These are phyloP conservation scores for Colossoma macropomum DNA, from an alignment of 2,113 vertebrate genomes.

Conservation along the genomic window DNA sequence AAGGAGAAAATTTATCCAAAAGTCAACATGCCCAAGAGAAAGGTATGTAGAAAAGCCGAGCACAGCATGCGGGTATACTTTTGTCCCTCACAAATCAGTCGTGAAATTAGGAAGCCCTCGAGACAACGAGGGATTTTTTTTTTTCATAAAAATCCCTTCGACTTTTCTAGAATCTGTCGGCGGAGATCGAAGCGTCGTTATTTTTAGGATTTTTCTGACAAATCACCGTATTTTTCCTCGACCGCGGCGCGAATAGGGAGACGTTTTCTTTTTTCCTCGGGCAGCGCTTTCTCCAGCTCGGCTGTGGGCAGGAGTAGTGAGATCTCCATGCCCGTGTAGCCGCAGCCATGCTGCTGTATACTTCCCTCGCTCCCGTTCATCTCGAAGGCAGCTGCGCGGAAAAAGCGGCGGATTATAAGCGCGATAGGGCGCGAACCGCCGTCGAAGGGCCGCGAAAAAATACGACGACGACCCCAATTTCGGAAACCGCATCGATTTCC, in stretches of 20 bases:
- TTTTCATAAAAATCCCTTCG: conserved; percentile 37
- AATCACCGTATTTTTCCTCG: conserved; percentile 31
- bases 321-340: conserved; percentile 64
- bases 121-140: conserved; percentile 47
- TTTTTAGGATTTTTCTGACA: conserved; percentile 48
- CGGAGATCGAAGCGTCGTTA: conserved; percentile 8
- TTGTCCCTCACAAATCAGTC: conserved; percentile 58
- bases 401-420: conserved; percentile 49
- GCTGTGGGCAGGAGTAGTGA: conserved; percentile 47
- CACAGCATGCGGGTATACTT: conserved; percentile 59
- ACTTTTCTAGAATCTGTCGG: conserved; percentile 27
- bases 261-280: conserved; percentile 33
- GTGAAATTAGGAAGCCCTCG: conserved; percentile 63
- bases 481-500: not conserved
- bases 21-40: conserved; percentile 71
- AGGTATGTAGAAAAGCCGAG: conserved; percentile 66
- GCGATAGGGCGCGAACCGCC: not conserved
- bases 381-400: conserved; percentile 42
- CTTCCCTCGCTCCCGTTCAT: conserved; percentile 48
- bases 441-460: conserved; percentile 47
- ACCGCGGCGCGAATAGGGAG: not conserved
- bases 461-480: conserved; percentile 30
- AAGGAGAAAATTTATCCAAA: conserved; percentile 53
- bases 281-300: conserved; percentile 48
- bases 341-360: conserved; percentile 66